Evolutionary conservation across 2,888 invertebrate species (phyloP).

Genomic region (Trichacis sp.): DNA sequence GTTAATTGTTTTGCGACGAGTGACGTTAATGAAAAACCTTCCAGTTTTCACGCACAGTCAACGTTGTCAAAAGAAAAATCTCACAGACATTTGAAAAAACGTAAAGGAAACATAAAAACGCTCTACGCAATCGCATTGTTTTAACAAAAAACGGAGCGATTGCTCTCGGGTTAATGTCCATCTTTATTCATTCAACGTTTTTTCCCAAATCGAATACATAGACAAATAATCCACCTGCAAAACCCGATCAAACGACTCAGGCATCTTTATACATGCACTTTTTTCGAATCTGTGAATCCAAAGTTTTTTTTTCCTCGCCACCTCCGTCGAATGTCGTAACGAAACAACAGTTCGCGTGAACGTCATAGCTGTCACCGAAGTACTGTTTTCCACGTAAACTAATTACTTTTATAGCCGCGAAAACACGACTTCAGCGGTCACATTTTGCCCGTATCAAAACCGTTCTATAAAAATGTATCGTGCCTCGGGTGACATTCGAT

Average conservation of each 20-base stretch:
- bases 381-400: not conserved
- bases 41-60: no score
- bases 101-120: not conserved
- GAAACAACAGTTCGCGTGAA: conserved; percentile 4
- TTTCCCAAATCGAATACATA: not conserved
- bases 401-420: not conserved
- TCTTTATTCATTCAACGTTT: conserved; percentile 2
- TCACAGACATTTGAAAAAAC: no score
- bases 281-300: no score
- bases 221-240: not conserved
- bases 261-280: not conserved
- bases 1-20: not conserved
- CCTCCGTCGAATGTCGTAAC: not conserved
- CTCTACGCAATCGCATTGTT: not conserved
- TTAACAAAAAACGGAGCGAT: not conserved
- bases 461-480: not conserved
- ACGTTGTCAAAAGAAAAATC: no score
- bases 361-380: not conserved
- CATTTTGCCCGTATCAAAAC: not conserved
- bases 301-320: not conserved
- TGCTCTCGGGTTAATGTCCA: conserved; percentile 5
- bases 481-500: not conserved
- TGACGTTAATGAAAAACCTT: not conserved
- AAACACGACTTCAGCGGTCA: not conserved
- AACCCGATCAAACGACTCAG: not conserved